Conservation (phyloP, 2,113 vertebrate species). For the Lanius ludovicianus region DNA sequence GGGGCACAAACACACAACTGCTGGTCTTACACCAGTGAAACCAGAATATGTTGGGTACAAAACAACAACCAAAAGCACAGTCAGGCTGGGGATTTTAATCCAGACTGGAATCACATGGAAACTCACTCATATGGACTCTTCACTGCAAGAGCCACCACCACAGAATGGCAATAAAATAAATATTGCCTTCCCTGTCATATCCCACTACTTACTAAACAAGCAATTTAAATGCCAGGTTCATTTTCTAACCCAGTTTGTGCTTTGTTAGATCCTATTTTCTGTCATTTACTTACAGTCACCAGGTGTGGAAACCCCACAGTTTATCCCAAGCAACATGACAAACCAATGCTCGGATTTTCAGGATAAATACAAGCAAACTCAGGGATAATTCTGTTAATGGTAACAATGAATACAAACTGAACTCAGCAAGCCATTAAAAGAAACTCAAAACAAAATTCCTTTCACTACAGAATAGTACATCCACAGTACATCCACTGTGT, state of each 20-base stretch:
- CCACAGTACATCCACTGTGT: not conserved
- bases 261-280: not conserved
- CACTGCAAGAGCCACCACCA: not conserved
- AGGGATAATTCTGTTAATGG: not conserved
- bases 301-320: not conserved
- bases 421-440: not conserved
- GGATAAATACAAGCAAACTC: not conserved
- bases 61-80: not conserved
- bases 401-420: not conserved
- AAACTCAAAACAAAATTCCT: not conserved
- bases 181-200: not conserved
- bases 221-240: not conserved
- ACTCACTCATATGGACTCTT: not conserved
- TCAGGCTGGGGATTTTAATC: not conserved
- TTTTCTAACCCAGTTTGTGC: not conserved
- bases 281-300: not conserved
- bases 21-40: not conserved
- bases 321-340: not conserved
- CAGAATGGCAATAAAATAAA: not conserved
- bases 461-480: not conserved
- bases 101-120: not conserved
- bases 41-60: fast-evolving
- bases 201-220: not conserved
- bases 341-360: not conserved
- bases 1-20: not conserved